phyloP scores from a whole-genome alignment of 2,888 invertebrate genomes.

The Andrena fulva region DNA sequence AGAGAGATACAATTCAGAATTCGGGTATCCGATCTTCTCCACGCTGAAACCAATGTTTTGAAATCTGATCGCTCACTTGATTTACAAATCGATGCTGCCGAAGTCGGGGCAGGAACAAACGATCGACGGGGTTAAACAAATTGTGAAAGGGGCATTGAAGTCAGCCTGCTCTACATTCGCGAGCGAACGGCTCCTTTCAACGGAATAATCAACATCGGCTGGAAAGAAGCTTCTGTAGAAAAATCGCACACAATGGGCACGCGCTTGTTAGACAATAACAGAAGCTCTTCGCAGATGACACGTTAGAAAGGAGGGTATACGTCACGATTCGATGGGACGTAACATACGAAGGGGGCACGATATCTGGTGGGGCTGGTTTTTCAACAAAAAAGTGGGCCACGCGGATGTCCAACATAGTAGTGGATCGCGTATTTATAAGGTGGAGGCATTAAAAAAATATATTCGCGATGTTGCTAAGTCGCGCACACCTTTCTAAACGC shows the following conservation, averaged over 20 bases:
- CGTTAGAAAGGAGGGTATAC: not conserved
- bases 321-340: not conserved
- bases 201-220: not conserved
- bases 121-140: not conserved
- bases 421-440: slow-evolving; percentile 18
- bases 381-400: slow-evolving; percentile 4
- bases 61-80: no score
- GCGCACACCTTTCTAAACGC: not conserved
- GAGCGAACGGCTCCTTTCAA: not conserved
- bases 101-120: not conserved
- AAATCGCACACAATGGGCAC: not conserved
- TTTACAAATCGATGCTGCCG: no score
- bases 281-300: not conserved
- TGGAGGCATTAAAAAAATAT: slow-evolving; percentile 17
- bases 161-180: not conserved
- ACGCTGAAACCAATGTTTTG: no score
- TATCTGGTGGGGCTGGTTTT: not conserved
- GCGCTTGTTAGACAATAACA: not conserved
- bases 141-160: not conserved
- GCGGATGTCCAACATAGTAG: not conserved
- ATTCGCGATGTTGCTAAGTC: slow-evolving; percentile 22
- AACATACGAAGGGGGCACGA: not conserved
- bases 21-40: no score
- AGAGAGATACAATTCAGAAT: no score
- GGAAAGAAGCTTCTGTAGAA: not conserved